Percentiles rank a stretch among this genome's conserved stretches.
phyloP scores from a whole-genome alignment of 2,797 vertebrate species.

The Allobates femoralis region DNA sequence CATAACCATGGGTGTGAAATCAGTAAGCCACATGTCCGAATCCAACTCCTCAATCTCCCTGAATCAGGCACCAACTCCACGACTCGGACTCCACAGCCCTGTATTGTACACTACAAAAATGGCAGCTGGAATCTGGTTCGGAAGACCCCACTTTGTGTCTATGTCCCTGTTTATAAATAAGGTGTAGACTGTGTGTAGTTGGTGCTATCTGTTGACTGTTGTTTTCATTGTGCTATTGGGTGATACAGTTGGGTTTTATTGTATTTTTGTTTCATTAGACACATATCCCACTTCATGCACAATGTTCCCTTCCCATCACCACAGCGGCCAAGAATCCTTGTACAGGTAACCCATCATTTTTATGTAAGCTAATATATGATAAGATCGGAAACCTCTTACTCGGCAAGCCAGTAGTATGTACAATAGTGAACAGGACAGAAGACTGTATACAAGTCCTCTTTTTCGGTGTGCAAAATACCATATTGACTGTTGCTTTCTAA shows the following conservation, averaged over 20 bases:
- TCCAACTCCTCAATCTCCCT: too few relatives aligned
- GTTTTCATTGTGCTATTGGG: neutral
- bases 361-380: neutral
- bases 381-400: too few relatives aligned
- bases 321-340: slow-evolving; percentile 95
- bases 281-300: slow-evolving; percentile 99
- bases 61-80: too few relatives aligned
- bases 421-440: too few relatives aligned
- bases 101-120: neutral
- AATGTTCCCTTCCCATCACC: slow-evolving; percentile 96
- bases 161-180: neutral
- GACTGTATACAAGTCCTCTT: too few relatives aligned
- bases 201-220: neutral
- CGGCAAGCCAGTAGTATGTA: too few relatives aligned
- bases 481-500: too few relatives aligned
- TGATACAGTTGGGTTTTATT: neutral
- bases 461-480: too few relatives aligned
- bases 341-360: slow-evolving; percentile 81
- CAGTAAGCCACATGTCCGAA: too few relatives aligned
- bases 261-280: slow-evolving; percentile 74
- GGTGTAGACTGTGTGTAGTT: neutral
- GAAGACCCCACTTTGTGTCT: neutral
- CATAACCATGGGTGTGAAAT: too few relatives aligned
- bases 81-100: too few relatives aligned
- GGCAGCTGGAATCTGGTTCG: neutral